A percentile compares a stretch with the other conserved stretches of the same genome.
phyloP scores from a whole-genome alignment of 1,140 invertebrate genomes.

The Bombus turneri region DNA sequence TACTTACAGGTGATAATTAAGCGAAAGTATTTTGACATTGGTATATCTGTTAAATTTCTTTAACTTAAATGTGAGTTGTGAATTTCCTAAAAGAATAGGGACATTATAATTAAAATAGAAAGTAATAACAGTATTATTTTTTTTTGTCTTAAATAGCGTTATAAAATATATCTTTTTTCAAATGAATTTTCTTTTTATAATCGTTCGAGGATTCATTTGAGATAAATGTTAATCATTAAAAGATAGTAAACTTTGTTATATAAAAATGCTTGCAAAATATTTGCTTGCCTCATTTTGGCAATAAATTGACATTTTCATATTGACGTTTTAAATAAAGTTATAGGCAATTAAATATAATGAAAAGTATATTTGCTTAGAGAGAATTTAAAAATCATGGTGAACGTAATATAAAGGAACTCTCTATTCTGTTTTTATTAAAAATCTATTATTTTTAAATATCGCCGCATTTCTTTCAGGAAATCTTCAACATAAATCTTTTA shows the following conservation, averaged over 20 bases:
- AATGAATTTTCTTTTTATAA: too few species aligned
- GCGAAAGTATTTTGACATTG: not conserved
- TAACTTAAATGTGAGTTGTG: not conserved
- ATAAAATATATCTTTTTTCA: not conserved
- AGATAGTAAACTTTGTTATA: not conserved
- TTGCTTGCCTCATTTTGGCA: too few species aligned
- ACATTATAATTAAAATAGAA: not conserved
- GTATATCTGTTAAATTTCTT: not conserved
- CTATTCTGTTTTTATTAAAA: not conserved
- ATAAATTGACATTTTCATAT: not conserved
- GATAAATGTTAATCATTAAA: not conserved
- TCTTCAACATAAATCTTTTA: slow-evolving; percentile 28
- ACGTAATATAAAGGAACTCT: not conserved
- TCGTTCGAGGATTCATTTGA: not conserved
- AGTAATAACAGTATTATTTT: not conserved
- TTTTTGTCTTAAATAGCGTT: not conserved
- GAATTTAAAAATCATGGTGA: not conserved
- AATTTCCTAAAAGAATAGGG: not conserved
- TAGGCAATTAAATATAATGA: not conserved
- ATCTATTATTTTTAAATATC: slow-evolving; percentile 8
- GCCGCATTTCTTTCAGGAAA: slow-evolving; percentile 16
- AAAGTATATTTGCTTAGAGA: not conserved
- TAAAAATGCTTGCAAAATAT: not conserved
- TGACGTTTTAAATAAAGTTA: not conserved
- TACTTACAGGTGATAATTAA: not conserved